Percentiles rank a stretch among this genome's conserved stretches.
phyloP scores from a whole-genome alignment of 2,797 vertebrate species.

The Trachurus trachurus region DNA sequence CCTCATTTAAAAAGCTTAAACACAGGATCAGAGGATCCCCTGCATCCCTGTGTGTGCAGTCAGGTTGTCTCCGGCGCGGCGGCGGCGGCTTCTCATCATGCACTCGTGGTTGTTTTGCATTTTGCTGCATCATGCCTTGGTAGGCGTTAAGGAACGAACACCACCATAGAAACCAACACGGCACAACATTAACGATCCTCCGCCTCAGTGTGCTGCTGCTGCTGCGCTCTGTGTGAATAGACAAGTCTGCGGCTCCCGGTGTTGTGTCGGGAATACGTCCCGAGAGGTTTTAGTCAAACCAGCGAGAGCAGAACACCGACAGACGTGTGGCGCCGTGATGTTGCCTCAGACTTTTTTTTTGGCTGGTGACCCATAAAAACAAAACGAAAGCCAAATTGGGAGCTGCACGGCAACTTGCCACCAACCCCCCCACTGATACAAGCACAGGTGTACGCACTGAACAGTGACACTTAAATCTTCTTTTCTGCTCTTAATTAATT shows the following conservation, averaged over 20 bases:
- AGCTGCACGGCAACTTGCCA: slow-evolving; percentile 14
- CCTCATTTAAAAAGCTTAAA: slow-evolving; percentile 51
- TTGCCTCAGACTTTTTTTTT: slow-evolving; percentile 27
- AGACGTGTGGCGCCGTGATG: slow-evolving; percentile 12
- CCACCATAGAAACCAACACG: slow-evolving; percentile 48
- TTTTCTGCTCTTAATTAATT: slow-evolving; percentile 64
- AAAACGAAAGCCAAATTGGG: slow-evolving; percentile 50
- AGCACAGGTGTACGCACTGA: slow-evolving; percentile 65
- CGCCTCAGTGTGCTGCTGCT: neutral
- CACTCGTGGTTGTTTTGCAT: slow-evolving; percentile 42
- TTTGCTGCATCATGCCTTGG: slow-evolving; percentile 60
- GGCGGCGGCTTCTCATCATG: slow-evolving; percentile 37
- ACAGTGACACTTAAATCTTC: slow-evolving; percentile 47
- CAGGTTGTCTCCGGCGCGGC: slow-evolving; percentile 13
- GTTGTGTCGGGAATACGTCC: slow-evolving; percentile 27
- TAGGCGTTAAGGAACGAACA: slow-evolving; percentile 33
- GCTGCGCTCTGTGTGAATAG: neutral
- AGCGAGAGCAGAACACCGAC: slow-evolving; percentile 3
- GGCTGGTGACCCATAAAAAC: slow-evolving; percentile 46
- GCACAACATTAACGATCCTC: slow-evolving; percentile 46
- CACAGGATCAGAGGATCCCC: slow-evolving; percentile 41
- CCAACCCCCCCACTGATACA: neutral
- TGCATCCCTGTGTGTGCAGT: slow-evolving; percentile 9
- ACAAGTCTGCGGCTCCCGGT: slow-evolving; percentile 11
- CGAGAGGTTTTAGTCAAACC: slow-evolving; percentile 18